A percentile compares a stretch with the other conserved stretches of the same genome.
phyloP scores from a whole-genome alignment of 2,113 vertebrate species.

The Coptodon bakossiorum region DNA sequence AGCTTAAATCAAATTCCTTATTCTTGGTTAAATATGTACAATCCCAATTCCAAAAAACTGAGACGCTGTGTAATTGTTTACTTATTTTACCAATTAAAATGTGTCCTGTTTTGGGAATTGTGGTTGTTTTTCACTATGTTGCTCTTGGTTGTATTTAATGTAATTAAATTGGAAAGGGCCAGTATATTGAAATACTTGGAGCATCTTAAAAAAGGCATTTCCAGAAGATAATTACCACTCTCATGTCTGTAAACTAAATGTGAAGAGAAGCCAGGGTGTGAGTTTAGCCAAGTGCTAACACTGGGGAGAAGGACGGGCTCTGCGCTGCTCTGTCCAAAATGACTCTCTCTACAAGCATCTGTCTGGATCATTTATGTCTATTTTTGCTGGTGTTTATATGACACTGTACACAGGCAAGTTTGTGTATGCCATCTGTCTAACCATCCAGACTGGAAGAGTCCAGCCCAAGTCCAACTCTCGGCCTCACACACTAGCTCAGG shows the following conservation, averaged over 20 bases:
- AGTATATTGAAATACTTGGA: neutral
- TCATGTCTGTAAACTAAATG: neutral
- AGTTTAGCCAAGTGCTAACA: neutral
- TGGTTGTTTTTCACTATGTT: neutral
- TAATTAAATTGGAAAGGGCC: neutral
- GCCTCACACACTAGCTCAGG: neutral
- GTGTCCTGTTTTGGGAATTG: neutral
- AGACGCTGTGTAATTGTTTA: accelerated
- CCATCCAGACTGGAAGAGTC: neutral
- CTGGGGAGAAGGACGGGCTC: neutral
- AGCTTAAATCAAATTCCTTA: neutral
- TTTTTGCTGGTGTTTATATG: neutral
- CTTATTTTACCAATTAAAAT: neutral
- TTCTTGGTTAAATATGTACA: neutral
- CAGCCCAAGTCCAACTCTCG: neutral
- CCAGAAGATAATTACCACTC: neutral
- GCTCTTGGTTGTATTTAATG: neutral
- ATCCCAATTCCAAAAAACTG: accelerated
- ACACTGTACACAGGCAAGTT: neutral
- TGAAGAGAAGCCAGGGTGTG: neutral
- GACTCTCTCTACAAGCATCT: neutral
- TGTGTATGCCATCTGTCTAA: neutral
- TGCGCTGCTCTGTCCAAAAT: neutral
- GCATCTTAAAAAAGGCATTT: neutral
- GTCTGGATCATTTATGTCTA: neutral